Evolutionary conservation across 92 coral and sea anemone species (phyloP), one percentile per base, ranked within the genome.

Genomic region (Nematostella vectensis): DNA sequence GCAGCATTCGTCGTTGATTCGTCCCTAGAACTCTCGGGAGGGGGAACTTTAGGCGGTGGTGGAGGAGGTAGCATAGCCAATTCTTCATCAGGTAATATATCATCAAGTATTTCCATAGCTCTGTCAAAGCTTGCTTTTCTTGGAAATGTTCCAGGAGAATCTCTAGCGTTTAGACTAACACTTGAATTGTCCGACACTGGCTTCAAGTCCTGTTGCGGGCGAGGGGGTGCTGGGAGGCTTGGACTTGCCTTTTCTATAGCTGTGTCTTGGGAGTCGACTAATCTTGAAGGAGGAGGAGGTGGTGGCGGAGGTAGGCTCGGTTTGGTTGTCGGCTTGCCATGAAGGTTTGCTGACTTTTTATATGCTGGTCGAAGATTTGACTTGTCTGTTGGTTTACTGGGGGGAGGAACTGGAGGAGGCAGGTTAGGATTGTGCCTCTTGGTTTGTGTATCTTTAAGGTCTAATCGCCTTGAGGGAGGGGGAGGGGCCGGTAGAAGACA

Each of bases 31-130:
- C 6, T 33, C 12, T 45, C 51, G 4, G 23, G 23, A 8, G 51
- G 51, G 4, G 51, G 51, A 22, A 45, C 51, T 19, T 45, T 45
- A 10, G 51, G 51, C 4, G 51, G 51, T 19, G 51, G 18, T 4
- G 51, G 51, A 17, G 51, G 11, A 45, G 51, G 51, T 9, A 45
- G 51, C 4, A 6, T 4, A 6, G 4, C 40, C 40, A 33, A 6
- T 15, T 33, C 51, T 6, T 45, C 51, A 45, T 45, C 51, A 6
- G 40, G 40, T 33, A 33, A 15, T 6, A 33, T 33, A 33, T 33
- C 40, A 33, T 33, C 40, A 6, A 33, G 40, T 6, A 33, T 33
- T 15, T 33, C 40, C 40, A 33, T 33, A 33, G 40, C 40, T 6
- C 40, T 33, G 15, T 33, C 40, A 15, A 33, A 33, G 40, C 40